phyloP scores from a whole-genome alignment of 1,140 invertebrate genomes.

The Drosophila albomicans region DNA sequence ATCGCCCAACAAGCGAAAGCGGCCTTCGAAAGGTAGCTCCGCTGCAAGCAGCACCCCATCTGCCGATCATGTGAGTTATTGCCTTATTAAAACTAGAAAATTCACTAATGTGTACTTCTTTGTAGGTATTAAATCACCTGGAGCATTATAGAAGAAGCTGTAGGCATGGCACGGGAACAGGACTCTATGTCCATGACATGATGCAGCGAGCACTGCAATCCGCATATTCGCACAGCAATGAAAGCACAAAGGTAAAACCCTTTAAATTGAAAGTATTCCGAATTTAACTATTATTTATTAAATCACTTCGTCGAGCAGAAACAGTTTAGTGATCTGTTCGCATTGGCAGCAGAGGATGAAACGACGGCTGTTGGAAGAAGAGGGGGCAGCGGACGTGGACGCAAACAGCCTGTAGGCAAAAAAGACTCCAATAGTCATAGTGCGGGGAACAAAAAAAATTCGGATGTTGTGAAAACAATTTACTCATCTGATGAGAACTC shows the following conservation, averaged over 20 bases:
- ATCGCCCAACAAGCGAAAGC: conserved; percentile 96
- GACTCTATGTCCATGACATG: conserved; percentile 89
- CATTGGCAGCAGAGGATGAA: conserved; percentile 95
- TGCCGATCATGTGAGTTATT: conserved; percentile 86
- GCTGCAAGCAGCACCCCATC: conserved; percentile 87
- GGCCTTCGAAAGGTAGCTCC: conserved; percentile 89
- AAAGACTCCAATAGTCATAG: conserved; percentile 79
- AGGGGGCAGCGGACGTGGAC: conserved; percentile 78
- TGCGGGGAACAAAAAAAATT: conserved; percentile 77
- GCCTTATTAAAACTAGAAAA: background rate
- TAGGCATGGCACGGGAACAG: conserved; percentile 87
- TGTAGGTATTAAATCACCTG: conserved; percentile 94
- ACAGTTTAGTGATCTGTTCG: conserved; percentile 96
- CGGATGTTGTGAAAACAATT: conserved; percentile 77
- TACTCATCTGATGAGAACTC: conserved; percentile 83
- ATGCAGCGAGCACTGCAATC: conserved; percentile 95
- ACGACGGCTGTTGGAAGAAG: conserved; percentile 80
- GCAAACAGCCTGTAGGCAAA: conserved; percentile 78
- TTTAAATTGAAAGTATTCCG: conserved; percentile 13
- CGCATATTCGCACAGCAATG: conserved; percentile 92
- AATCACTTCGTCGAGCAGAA: conserved; percentile 87
- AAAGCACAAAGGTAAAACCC: conserved; percentile 87
- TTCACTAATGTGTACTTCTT: conserved; percentile 1
- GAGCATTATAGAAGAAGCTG: conserved; percentile 94
- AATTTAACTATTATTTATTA: background rate